phyloP scores from a whole-genome alignment of 2,888 invertebrate genomes.

The Agonopterix arenella region DNA sequence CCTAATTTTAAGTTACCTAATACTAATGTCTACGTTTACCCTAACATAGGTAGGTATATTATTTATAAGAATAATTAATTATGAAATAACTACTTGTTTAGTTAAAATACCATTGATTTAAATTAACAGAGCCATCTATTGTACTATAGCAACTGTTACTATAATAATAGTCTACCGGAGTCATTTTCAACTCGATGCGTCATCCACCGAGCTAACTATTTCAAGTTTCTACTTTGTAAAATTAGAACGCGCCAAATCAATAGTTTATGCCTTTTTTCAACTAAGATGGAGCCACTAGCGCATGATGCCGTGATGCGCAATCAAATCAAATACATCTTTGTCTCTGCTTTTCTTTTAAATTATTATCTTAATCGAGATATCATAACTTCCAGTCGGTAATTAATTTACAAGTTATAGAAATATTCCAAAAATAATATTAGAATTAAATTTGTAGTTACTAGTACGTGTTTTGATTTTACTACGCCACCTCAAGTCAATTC shows the following conservation, averaged over 20 bases:
- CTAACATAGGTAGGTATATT: no score
- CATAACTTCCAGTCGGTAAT: no score
- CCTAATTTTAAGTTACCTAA: no score
- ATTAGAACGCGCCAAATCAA: constrained; percentile 55
- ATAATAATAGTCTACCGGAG: constrained; percentile 32
- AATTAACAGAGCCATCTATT: constrained; percentile 44
- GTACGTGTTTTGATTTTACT: constrained; percentile 11
- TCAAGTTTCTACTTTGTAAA: constrained; percentile 26
- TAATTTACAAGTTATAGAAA: no score
- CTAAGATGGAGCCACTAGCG: constrained; percentile 52
- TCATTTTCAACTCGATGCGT: constrained; percentile 29
- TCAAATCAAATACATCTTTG: constrained; percentile 12
- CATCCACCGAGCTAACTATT: constrained; percentile 17
- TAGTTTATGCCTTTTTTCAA: constrained; percentile 21
- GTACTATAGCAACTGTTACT: constrained; percentile 29
- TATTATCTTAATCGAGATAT: no score
- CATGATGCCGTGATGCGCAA: constrained; percentile 18
- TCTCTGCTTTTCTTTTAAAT: no score
- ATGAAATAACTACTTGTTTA: no score
- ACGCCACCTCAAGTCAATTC: constrained; percentile 11
- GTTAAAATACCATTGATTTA: no score
- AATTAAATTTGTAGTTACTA: constrained; percentile 4
- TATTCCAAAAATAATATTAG: not conserved
- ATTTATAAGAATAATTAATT: no score
- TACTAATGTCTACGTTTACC: no score